These are phyloP conservation scores for Tribolium madens DNA, from an alignment of 1,140 invertebrate species.

Conservation along the genomic window DNA sequence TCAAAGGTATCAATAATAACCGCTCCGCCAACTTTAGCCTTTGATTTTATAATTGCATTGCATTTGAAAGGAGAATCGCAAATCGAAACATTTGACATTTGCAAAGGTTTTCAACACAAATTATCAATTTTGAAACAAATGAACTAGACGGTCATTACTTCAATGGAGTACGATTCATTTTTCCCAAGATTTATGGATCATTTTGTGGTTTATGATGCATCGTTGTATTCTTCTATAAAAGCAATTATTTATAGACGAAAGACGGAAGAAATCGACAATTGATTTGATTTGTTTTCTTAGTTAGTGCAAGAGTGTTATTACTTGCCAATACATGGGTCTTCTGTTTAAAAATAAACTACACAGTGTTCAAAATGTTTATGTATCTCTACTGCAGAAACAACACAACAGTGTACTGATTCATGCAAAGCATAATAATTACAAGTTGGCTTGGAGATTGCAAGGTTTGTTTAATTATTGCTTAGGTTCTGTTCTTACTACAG, in stretches of 20 bases:
- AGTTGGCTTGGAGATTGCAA: neutral
- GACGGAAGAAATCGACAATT: neutral
- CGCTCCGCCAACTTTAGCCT: neutral
- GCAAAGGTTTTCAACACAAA: neutral
- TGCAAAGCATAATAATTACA: slow-evolving; percentile 5
- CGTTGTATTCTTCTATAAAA: slow-evolving; percentile 15
- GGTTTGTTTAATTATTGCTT: neutral
- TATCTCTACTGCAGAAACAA: neutral
- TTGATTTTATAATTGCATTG: neutral
- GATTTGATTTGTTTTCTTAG: neutral
- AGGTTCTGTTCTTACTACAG: neutral
- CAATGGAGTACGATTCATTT: slow-evolving; percentile 1
- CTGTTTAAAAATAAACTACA: neutral
- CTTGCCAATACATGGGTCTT: neutral
- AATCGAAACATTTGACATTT: slow-evolving; percentile 1
- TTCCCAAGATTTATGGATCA: neutral
- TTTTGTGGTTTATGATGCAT: slow-evolving; percentile 19
- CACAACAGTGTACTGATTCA: neutral
- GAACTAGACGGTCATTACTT: neutral
- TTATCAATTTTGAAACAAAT: too few species aligned
- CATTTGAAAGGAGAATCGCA: neutral
- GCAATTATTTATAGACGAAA: slow-evolving; percentile 3
- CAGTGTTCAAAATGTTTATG: slow-evolving; percentile 5
- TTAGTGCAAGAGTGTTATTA: neutral
- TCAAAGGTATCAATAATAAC: neutral